Evolutionary conservation across 2,797 vertebrate species (phyloP), one percentile per base, ranked within the genome.

Genomic region (Hylomyscus alleni): DNA sequence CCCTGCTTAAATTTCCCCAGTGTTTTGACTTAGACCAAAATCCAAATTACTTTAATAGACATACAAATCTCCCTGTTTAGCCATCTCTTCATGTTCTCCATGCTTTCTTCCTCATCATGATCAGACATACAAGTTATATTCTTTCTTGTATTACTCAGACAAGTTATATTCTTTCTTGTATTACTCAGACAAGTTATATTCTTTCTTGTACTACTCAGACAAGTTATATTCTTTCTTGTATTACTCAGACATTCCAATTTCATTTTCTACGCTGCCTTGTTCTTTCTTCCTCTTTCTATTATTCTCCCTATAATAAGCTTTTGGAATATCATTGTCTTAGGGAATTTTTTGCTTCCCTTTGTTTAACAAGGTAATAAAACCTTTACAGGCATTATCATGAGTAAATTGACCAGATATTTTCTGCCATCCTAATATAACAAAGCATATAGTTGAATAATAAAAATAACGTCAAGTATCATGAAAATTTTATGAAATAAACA

Each of bases 381-480:
- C 31, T 89, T 86, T 89, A 56, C 54, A 77, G 37, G 24, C 40
- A 62, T 94, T 89, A 20, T 86, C n/a, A 75, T 75, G 24, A 83
- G 26, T 69, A 77, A 91, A 34, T 34, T 91, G 76, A 90, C 65
- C 85, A 82, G 73, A 52, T 92, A 40, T 69, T 94, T 60, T 85
- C 67, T 88, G 58, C 56, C 20, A 89, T 76, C 40, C 19, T 83
- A 80, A 90, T 91, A 77, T 91, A 89, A 91, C 52, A 94, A 56
- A 90, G 60, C 31, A 75, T 91, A 91, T 91, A 95, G 84, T 24
- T 93, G 58, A 96, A 67, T 89, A 93, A 91, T 82, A 95, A 31
- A 96, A 17, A 17, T 67, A 89, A 78, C 29, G 14, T 94, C n/a
- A 77, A 91, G 37, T 44, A 54, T 83, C 73, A 78, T 65, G 75